These are phyloP conservation scores for Pectinophora gossypiella DNA, from an alignment of 1,140 invertebrate species.

Conservation along the genomic window DNA sequence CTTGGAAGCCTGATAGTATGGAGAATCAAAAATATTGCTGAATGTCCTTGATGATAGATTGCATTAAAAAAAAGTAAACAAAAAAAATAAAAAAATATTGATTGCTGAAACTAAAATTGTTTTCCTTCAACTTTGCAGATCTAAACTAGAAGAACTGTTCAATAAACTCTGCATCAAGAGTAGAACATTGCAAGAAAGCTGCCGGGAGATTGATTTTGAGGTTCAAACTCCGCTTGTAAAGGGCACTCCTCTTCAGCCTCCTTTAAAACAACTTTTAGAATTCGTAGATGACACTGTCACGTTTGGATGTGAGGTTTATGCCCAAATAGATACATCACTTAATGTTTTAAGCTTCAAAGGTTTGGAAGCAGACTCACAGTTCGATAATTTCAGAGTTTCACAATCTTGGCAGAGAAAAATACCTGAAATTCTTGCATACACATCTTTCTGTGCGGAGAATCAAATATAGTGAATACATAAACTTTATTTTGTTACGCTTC, in stretches of 20 bases:
- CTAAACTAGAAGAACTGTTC: conserved; percentile 44
- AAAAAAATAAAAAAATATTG: no score
- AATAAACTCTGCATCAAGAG: conserved; percentile 51
- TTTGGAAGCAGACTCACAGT: conserved; percentile 33
- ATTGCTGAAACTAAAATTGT: no score
- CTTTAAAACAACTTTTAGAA: conserved; percentile 49
- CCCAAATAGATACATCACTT: conserved; percentile 53
- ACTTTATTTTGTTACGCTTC: no score
- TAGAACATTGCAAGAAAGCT: conserved; percentile 39
- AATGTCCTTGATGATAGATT: no score
- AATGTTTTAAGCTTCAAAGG: conserved; percentile 37
- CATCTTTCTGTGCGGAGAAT: conserved; percentile 27
- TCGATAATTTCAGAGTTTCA: conserved; percentile 52
- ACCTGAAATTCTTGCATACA: conserved; percentile 56
- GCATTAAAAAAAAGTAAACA: no score
- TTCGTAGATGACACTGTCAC: conserved; percentile 54
- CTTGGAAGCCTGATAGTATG: no score
- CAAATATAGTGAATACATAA: conserved; percentile 7
- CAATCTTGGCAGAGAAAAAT: conserved; percentile 40
- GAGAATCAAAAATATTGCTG: no score
- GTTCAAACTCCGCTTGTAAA: conserved; percentile 34
- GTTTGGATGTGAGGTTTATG: conserved; percentile 48
- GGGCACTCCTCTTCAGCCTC: conserved; percentile 58
- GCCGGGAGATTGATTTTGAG: conserved; percentile 43
- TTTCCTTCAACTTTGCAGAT: no score